These are phyloP conservation scores for Pogonus chalceus DNA, from an alignment of 1,140 invertebrate genomes.

Conservation along the genomic window DNA sequence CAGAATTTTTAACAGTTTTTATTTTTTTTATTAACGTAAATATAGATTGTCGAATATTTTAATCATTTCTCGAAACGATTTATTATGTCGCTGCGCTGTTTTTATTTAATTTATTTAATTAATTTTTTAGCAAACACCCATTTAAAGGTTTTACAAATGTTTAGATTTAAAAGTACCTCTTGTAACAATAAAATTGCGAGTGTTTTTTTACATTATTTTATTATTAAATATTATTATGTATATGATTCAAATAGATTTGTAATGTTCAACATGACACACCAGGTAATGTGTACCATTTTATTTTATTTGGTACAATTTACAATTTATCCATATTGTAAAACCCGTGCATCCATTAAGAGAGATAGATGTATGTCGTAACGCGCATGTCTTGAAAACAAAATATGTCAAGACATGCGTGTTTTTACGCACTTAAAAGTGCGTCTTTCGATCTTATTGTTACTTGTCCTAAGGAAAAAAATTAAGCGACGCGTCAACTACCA, in stretches of 20 bases:
- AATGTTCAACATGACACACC: slow-evolving; percentile 8
- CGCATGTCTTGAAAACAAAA: too few relatives aligned
- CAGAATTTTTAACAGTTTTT: too few relatives aligned
- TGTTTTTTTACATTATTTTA: slow-evolving; percentile 1
- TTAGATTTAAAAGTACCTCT: slow-evolving; percentile 1
- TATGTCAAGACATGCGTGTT: too few relatives aligned
- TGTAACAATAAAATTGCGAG: background rate
- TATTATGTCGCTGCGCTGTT: too few relatives aligned
- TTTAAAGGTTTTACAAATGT: background rate
- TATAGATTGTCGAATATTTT: background rate
- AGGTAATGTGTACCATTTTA: background rate
- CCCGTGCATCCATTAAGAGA: slow-evolving; percentile 23
- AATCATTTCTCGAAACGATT: background rate
- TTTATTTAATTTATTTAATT: too few relatives aligned
- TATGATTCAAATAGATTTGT: slow-evolving; percentile 27
- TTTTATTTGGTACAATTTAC: background rate
- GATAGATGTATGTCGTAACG: slow-evolving; percentile 27
- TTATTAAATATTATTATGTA: slow-evolving; percentile 19
- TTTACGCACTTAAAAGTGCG: too few relatives aligned
- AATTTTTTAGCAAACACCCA: too few relatives aligned
- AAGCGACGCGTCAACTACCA: too few relatives aligned
- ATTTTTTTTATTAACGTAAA: too few relatives aligned
- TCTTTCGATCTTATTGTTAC: too few relatives aligned
- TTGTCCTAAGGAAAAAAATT: too few relatives aligned
- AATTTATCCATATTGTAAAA: background rate